Evolutionary conservation across 2,797 vertebrate genomes (phyloP).

Genomic region (Linurgus olivaceus): DNA sequence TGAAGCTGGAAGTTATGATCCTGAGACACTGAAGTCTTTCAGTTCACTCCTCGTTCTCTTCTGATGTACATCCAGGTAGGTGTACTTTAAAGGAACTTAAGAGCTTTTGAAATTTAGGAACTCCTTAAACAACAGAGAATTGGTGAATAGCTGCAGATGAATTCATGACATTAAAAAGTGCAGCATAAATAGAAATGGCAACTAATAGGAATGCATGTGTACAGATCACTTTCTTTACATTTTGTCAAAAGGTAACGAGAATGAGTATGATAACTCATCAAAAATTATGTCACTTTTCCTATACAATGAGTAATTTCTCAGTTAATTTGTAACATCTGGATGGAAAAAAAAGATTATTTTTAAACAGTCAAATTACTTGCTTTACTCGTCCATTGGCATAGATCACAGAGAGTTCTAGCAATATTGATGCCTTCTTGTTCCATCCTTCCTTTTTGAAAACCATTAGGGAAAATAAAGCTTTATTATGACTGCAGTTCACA

Average conservation of each 20-base stretch:
- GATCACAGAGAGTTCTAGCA: background rate
- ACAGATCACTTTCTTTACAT: background rate
- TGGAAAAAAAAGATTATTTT: background rate
- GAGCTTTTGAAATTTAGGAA: background rate
- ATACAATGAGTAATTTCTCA: background rate
- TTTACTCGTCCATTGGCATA: background rate
- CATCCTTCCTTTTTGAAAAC: background rate
- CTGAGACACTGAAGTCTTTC: background rate
- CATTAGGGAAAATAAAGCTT: background rate
- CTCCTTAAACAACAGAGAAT: background rate
- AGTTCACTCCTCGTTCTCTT: background rate
- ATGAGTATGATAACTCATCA: background rate
- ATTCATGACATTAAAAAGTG: background rate
- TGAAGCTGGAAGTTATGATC: background rate
- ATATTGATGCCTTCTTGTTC: background rate
- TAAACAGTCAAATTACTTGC: background rate
- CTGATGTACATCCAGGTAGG: background rate
- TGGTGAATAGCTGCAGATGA: background rate
- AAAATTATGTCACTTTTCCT: background rate
- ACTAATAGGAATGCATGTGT: background rate
- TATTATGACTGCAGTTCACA: background rate
- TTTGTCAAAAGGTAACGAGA: background rate
- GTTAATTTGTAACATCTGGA: background rate
- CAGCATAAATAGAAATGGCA: background rate
- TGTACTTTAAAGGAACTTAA: background rate